Percentiles rank a stretch among this genome's conserved stretches.
These are phyloP conservation scores for Toxotes chatareus DNA, from an alignment of 2,113 vertebrate genomes.

Conservation along the genomic window DNA sequence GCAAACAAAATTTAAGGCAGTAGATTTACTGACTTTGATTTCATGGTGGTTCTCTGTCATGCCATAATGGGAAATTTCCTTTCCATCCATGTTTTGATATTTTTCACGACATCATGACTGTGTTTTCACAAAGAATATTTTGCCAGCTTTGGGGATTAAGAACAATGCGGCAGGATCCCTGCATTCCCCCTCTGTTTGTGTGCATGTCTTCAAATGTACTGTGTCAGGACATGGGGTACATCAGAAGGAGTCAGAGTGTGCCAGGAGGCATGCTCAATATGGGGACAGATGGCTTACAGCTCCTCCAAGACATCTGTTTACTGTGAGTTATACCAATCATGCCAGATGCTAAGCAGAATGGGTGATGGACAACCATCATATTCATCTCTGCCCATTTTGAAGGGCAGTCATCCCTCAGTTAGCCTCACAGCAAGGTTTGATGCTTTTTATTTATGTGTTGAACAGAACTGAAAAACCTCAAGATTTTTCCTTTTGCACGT, in stretches of 20 bases:
- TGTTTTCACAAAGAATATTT: background rate
- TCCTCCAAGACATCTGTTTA: constrained; percentile 69
- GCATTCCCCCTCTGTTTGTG: background rate
- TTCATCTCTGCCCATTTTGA: background rate
- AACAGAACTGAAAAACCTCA: background rate
- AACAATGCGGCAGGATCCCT: background rate
- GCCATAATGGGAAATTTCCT: background rate
- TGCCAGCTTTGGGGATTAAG: background rate
- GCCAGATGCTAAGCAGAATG: constrained; percentile 34
- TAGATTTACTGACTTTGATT: background rate
- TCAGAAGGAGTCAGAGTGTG: constrained; percentile 26
- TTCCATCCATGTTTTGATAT: background rate
- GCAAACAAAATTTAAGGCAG: too few species aligned
- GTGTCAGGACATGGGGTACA: constrained; percentile 34
- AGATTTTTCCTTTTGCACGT: background rate
- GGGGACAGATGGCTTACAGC: constrained; percentile 62
- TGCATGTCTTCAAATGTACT: constrained; percentile 8
- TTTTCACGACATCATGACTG: background rate
- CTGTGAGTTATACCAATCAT: constrained; percentile 27
- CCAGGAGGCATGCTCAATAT: constrained; percentile 32
- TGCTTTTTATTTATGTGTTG: background rate
- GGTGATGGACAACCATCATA: constrained; percentile 9
- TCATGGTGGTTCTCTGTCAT: background rate
- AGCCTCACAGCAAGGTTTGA: background rate
- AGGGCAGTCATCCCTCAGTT: background rate